Evolutionary conservation across 2,797 vertebrate species (phyloP).

Genomic region (Liasis olivaceus): DNA sequence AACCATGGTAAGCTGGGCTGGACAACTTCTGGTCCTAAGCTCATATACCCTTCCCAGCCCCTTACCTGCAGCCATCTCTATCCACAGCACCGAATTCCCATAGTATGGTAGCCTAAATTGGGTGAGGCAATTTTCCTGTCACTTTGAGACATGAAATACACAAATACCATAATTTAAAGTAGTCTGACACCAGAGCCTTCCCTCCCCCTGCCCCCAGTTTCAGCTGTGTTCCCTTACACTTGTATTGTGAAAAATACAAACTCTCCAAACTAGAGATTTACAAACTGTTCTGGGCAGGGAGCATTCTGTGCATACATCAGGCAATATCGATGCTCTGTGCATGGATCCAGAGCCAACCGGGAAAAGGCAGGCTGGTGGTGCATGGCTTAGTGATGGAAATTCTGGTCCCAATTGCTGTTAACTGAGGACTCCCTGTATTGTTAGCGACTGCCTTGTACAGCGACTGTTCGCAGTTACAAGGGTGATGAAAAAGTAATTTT

Average conservation of each 20-base stretch:
- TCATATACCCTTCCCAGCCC: no score
- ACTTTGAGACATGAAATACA: not conserved
- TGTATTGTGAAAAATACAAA: not conserved
- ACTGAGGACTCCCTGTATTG: no score
- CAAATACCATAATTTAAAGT: not conserved
- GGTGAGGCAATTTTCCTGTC: no score
- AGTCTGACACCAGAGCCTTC: not conserved
- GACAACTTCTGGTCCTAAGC: no score
- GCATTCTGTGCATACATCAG: not conserved
- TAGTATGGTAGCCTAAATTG: no score
- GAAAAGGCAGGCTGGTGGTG: not conserved
- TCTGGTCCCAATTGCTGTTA: no score
- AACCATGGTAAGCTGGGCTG: no score
- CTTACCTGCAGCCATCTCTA: no score
- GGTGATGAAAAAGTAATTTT: not conserved
- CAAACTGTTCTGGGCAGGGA: not conserved
- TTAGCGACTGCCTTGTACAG: no score
- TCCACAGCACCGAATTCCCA: no score
- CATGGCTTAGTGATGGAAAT: not conserved
- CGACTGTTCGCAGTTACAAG: not conserved
- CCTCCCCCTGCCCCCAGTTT: not conserved
- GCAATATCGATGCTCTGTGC: not conserved
- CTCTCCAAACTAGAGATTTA: not conserved
- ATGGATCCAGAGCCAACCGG: not conserved
- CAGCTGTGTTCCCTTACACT: not conserved